Base-by-base conservation (phyloP, 2,888 invertebrate species). In the Cryptocheilus praepositus region DNA sequence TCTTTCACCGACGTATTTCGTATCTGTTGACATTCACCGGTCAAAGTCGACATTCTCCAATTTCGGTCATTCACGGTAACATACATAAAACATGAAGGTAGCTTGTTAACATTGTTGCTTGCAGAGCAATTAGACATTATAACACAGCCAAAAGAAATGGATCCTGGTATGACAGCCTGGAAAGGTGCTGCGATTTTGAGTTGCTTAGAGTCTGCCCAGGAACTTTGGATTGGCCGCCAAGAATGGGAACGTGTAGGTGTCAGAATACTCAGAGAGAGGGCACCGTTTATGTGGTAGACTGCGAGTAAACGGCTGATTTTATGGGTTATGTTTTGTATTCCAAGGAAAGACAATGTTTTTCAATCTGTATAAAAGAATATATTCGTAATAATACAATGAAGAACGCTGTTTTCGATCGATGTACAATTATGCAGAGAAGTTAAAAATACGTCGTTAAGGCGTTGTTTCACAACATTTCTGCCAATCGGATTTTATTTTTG, bases 101-200 rank as follows among this genome's bases (percentile, higher is more conserved):
- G n/a, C n/a, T n/a, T n/a, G 28, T 28, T 28, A 5, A 28, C 28
- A 28, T 28, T n/a, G n/a, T n/a, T n/a, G n/a, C n/a, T n/a, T 85
- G 61, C 88, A 90, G 94, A 96, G 84, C 94, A 95, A 89, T 89
- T 96, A 80, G 98, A 98, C 87, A 96, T 98, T 63, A 95, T 97
- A 53, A 96, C 95, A 0, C 93, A 95, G 72, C 96, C 96, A 0
- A 96, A 97, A 88, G 98, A 98, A 82, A 95, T 97, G 91, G 97
- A 98, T 88, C 95, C 97, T 0, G 93, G 95, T 0, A 94, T 95
- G 90, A 95, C 96, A 0, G 92, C 95, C 0, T 98, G 98, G 98
- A 98, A 98, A 88, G 98, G 98, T 0, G 98, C 97, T 0, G 95
- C 97, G 0, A 95, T 98, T 11, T 93, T 98, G 92, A 96, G 97